phyloP scores from a whole-genome alignment of 2,888 invertebrate species.

The Idaea dimidiata region DNA sequence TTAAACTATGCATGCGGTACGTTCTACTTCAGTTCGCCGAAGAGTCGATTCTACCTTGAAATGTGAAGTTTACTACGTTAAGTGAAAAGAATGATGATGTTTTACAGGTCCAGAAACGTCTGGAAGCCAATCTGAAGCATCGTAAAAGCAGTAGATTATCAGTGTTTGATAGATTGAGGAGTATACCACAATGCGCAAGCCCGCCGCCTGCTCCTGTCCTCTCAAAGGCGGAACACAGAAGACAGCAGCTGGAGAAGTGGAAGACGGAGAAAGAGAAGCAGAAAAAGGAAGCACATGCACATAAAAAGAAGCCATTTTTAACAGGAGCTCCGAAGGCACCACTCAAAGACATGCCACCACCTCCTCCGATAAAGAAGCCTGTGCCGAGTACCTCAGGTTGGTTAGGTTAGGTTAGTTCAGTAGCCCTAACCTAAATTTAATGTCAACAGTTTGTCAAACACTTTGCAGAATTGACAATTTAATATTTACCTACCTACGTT shows the following conservation, averaged over 20 bases:
- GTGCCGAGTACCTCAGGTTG: slow-evolving; percentile 58
- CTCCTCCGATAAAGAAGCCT: slow-evolving; percentile 35
- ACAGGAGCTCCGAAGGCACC: slow-evolving; percentile 52
- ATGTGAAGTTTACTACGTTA: background rate
- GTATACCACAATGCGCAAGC: slow-evolving; percentile 44
- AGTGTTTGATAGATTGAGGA: slow-evolving; percentile 55
- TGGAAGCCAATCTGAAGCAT: slow-evolving; percentile 46
- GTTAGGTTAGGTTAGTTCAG: slow-evolving; percentile 26
- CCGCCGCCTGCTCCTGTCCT: slow-evolving; percentile 37
- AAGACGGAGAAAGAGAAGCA: slow-evolving; percentile 65
- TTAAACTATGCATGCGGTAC: background rate
- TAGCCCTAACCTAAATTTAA: no score
- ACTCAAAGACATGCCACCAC: slow-evolving; percentile 53
- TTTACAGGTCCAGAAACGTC: slow-evolving; percentile 58
- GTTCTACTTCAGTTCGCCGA: background rate
- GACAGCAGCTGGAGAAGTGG: slow-evolving; percentile 65
- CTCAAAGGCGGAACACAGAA: slow-evolving; percentile 51
- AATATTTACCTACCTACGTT: no score
- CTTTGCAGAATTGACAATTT: no score
- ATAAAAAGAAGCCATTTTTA: slow-evolving; percentile 67
- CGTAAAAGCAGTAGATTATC: slow-evolving; percentile 55
- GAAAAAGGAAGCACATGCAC: slow-evolving; percentile 49
- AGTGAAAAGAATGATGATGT: background rate
- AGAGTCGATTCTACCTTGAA: background rate
- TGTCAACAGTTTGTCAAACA: no score